Percentiles rank a stretch among this genome's conserved stretches.
phyloP scores from a whole-genome alignment of 2,113 vertebrate genomes.

The Oceanodroma tethys region DNA sequence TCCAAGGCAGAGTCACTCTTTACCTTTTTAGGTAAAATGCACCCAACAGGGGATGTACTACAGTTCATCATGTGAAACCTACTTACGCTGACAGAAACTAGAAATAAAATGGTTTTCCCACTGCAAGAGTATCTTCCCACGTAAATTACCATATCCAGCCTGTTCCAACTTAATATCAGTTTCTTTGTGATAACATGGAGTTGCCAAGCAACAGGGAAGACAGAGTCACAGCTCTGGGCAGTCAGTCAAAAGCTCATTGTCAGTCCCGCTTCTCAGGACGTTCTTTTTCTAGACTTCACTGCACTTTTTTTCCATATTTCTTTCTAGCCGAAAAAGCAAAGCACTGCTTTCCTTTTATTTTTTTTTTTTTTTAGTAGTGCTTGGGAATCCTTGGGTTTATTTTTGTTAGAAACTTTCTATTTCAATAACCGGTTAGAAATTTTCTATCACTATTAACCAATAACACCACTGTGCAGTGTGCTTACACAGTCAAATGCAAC shows the following conservation, averaged over 20 bases:
- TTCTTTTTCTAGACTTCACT: constrained; percentile 44
- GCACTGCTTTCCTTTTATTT: not conserved
- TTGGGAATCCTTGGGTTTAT: constrained; percentile 11
- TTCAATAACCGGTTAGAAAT: not conserved
- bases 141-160: constrained; percentile 64
- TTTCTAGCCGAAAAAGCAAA: not conserved
- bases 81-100: constrained; percentile 55
- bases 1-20: constrained; percentile 28
- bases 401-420: constrained; percentile 30
- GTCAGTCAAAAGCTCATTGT: constrained; percentile 58
- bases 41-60: constrained; percentile 22
- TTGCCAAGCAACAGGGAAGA: constrained; percentile 71
- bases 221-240: constrained; percentile 62
- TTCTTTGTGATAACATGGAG: constrained; percentile 59
- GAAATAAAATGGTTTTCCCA: constrained; percentile 66
- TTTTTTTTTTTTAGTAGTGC: not conserved
- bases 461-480: not conserved
- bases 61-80: constrained; percentile 55
- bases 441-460: not conserved
- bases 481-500: not conserved
- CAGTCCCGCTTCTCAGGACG: constrained; percentile 29
- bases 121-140: constrained; percentile 65
- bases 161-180: constrained; percentile 71
- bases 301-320: constrained; percentile 29
- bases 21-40: constrained; percentile 72